Conservation (phyloP, 2,113 vertebrate genomes). For the Nerophis ophidion region DNA sequence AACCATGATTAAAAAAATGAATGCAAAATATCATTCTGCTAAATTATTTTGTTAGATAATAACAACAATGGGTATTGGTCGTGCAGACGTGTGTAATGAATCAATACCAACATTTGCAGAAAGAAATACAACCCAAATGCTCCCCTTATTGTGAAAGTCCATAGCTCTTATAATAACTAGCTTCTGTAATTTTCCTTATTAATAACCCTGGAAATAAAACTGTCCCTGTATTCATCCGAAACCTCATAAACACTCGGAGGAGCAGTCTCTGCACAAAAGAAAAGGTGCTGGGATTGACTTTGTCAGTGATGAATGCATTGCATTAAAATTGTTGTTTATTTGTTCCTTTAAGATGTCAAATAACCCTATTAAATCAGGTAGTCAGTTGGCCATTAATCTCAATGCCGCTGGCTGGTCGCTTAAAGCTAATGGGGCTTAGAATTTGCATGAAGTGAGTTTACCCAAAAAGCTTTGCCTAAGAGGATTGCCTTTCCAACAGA, state of each 20-base stretch:
- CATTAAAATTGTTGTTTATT: background rate
- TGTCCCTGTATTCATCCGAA: background rate
- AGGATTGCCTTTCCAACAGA: slow-evolving; percentile 2
- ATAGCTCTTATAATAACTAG: no score
- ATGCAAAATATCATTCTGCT: no score
- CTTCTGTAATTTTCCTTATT: no score
- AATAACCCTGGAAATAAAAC: background rate
- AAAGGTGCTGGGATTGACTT: background rate
- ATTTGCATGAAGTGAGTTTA: slow-evolving; percentile 5
- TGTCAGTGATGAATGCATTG: background rate
- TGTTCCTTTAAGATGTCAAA: slow-evolving; percentile 1
- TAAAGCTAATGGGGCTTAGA: slow-evolving; percentile 4
- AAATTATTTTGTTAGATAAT: no score
- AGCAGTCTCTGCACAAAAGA: background rate
- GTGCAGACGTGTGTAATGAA: no score
- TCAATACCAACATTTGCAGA: no score
- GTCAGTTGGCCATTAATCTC: slow-evolving; percentile 6
- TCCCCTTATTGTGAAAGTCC: no score
- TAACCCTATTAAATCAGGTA: slow-evolving; percentile 6
- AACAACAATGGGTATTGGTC: no score
- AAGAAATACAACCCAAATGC: no score
- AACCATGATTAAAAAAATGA: no score
- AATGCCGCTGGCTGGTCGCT: background rate
- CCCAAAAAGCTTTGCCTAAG: slow-evolving; percentile 1
- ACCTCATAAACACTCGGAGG: background rate